Conservation (phyloP, 2,797 vertebrate genomes). For the Cirrhinus mrigala region DNA sequence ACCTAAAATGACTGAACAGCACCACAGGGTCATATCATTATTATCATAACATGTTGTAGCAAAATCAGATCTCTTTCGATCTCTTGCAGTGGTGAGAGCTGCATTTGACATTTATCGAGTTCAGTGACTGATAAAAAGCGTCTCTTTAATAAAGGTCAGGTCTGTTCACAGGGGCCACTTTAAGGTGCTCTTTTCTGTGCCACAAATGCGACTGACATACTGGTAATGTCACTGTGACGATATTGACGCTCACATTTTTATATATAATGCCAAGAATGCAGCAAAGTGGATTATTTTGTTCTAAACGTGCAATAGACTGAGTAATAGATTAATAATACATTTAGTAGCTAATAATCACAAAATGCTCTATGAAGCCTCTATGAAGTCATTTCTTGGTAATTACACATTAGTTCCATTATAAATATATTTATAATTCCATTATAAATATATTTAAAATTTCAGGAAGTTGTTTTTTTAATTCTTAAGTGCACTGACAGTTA, state of each 20-base stretch:
- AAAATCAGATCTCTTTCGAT: too few relatives aligned
- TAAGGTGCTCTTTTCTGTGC: neutral
- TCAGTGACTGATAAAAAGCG: constrained; percentile 5
- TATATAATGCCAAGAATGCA: neutral
- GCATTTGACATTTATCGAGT: neutral
- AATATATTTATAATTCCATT: neutral
- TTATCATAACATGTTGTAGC: neutral
- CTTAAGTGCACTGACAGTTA: neutral
- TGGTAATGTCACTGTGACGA: neutral
- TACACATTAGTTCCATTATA: neutral
- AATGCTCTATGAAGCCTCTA: neutral
- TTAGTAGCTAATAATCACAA: too few relatives aligned
- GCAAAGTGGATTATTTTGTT: too few relatives aligned
- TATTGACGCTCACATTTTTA: neutral
- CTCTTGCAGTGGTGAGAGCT: neutral
- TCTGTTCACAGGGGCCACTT: constrained; percentile 14
- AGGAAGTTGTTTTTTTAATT: too few relatives aligned
- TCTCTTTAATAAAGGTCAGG: neutral
- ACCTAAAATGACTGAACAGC: neutral
- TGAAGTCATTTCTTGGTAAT: neutral
- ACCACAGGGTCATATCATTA: neutral
- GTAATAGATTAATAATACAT: too few relatives aligned
- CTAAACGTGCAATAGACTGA: too few relatives aligned
- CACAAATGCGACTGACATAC: neutral
- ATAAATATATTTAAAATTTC: neutral